These are phyloP conservation scores for Emydura subglobosa DNA, from an alignment of 2,113 vertebrate species.

Conservation along the genomic window DNA sequence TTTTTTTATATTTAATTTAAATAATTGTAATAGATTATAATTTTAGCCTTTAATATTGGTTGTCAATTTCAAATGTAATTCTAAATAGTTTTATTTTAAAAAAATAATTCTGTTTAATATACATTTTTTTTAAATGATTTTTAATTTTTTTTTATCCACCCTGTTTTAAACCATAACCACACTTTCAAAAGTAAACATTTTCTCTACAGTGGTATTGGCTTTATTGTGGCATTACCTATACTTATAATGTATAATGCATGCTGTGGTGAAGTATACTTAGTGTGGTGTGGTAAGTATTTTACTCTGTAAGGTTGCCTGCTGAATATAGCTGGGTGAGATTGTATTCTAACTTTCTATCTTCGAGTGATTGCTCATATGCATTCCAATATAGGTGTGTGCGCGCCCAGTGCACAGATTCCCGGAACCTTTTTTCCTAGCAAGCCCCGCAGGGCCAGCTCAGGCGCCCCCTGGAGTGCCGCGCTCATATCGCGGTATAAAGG, in stretches of 20 bases:
- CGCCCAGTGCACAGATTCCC: too few relatives aligned
- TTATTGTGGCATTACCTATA: background rate
- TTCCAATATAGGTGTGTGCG: too few relatives aligned
- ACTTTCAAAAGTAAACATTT: background rate
- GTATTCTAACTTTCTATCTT: background rate
- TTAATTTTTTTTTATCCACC: background rate
- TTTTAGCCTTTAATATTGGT: background rate
- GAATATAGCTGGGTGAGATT: background rate
- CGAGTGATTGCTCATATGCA: too few relatives aligned
- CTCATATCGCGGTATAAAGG: too few relatives aligned
- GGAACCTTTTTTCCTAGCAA: too few relatives aligned
- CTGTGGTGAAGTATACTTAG: background rate
- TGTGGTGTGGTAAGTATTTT: background rate
- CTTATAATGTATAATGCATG: background rate
- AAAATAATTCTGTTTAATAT: background rate
- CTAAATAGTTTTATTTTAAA: background rate
- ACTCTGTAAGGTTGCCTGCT: background rate
- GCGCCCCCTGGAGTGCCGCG: too few relatives aligned
- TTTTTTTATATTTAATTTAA: background rate
- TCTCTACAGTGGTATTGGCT: background rate
- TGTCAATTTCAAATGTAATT: background rate
- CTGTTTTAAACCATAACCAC: background rate
- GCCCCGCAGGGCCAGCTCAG: too few relatives aligned
- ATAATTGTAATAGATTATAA: background rate
- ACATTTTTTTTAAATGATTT: too few relatives aligned